Evolutionary conservation across 2,113 vertebrate species (phyloP).

Genomic region (Epinephelus fuscoguttatus): DNA sequence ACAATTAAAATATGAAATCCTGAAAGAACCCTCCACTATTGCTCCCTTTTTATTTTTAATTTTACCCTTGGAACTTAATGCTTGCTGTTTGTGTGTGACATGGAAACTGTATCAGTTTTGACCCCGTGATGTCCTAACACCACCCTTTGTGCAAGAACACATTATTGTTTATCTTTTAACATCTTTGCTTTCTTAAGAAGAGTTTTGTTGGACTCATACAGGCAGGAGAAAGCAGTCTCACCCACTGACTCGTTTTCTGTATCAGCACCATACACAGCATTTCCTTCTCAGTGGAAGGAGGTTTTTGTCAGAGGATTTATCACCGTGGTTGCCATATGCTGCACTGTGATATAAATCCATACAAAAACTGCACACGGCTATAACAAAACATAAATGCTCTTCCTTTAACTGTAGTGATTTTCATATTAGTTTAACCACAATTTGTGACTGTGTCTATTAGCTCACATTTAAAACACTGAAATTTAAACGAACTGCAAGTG

Average conservation of each 20-base stretch:
- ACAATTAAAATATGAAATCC: too few species aligned
- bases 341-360: neutral
- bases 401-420: too few species aligned
- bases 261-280: neutral
- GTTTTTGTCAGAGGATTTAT: slow-evolving; percentile 9
- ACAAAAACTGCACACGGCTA: neutral
- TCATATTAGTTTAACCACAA: too few species aligned
- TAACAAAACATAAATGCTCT: too few species aligned
- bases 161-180: too few species aligned
- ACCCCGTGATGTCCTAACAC: neutral
- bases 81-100: too few species aligned
- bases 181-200: neutral
- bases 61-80: too few species aligned
- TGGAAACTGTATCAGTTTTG: neutral
- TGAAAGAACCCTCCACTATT: neutral
- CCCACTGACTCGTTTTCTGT: neutral
- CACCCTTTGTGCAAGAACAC: too few species aligned
- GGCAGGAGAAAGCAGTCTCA: neutral
- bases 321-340: neutral
- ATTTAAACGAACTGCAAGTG: too few species aligned
- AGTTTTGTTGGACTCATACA: neutral
- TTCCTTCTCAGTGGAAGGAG: neutral
- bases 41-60: too few species aligned
- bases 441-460: too few species aligned
- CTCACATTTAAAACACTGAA: too few species aligned